Conservation (phyloP, 2,888 invertebrate genomes). For the Galeopsomyia nigrocyanea region DNA sequence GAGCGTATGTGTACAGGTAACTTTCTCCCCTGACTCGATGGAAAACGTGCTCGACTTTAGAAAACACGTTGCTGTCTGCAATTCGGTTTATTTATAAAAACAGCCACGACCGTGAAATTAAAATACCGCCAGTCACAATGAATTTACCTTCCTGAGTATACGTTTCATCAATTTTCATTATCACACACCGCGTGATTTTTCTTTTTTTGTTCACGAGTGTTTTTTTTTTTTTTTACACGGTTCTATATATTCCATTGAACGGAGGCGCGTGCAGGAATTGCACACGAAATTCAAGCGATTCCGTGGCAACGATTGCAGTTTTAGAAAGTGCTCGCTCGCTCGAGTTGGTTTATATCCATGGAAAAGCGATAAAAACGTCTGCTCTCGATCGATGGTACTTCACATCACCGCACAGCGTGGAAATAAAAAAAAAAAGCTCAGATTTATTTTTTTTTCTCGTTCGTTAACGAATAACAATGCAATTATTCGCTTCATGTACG, state of each 20-base stretch:
- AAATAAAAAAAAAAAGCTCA: too few species aligned
- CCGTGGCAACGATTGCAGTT: not conserved
- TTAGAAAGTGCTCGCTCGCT: slow-evolving; percentile 12
- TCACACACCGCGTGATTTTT: not conserved
- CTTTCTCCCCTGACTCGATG: slow-evolving; percentile 33
- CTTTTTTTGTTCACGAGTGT: not conserved
- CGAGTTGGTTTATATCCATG: slow-evolving; percentile 3
- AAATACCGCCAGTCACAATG: not conserved
- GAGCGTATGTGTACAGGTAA: slow-evolving; percentile 8
- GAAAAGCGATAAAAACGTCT: slow-evolving; percentile 23
- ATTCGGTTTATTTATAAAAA: too few species aligned
- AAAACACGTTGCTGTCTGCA: slow-evolving; percentile 10
- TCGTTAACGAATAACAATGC: too few species aligned
- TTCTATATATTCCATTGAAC: not conserved
- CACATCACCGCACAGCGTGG: not conserved
- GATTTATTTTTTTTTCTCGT: too few species aligned
- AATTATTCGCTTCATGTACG: too few species aligned
- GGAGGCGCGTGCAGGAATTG: too few species aligned
- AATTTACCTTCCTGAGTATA: not conserved
- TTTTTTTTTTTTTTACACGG: not conserved
- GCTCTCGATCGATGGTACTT: slow-evolving; percentile 19
- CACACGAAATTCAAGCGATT: slow-evolving; percentile 11
- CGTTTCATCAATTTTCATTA: not conserved
- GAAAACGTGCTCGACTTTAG: slow-evolving; percentile 34
- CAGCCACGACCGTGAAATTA: too few species aligned